Evolutionary conservation across 2,797 vertebrate genomes (phyloP), one percentile per base, ranked within the genome.

Genomic region (Hyperoplus immaculatus): DNA sequence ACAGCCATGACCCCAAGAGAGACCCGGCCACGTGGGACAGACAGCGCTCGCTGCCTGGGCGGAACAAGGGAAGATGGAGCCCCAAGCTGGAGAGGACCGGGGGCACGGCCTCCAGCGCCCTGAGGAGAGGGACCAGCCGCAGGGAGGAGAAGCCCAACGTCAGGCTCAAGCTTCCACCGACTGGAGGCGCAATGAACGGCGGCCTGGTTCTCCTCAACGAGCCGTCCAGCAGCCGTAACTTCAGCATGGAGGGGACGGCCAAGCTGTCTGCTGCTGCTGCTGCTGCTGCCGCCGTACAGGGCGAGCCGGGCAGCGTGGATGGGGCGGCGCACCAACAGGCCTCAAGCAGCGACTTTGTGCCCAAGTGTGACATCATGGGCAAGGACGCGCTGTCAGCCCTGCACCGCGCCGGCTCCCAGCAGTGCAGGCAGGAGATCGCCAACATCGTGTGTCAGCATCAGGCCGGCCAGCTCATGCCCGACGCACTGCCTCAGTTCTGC

Each of bases 361-460:
- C 97, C 3, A 98, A 98, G 85, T 99, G 98, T 0, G 96, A 99
- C 74, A 97, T 99, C 71, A 79, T 91, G 0, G 97, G 97, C 87
- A 99, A 99, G 71, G 98, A 99, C 0, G 98, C 98, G 0, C 90
- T 99, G 72, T 99, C 98, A 0, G 98, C 98, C 0, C 94, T 99
- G 67, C 96, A 98, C 51, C 95, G 98, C 8, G 97, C 97, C 16
- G 95, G 92, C 70, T 96, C 96, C 12, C 96, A 95, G 82, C 97
- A 96, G 81, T 99, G 98, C 90, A 95, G 97, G 69, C 97, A 98
- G 93, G 98, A 99, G 94, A 97, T 99, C 0, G 97, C 96, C 91
- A 97, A 97, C 2, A 95, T 99, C 12, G 96, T 99, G 80, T 99
- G 98, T 90, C 95, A 97, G 88, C 98, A 99, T 92, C 96, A 97